Evolutionary conservation across 2,113 vertebrate species (phyloP).

Genomic region (Collichthys lucidus): DNA sequence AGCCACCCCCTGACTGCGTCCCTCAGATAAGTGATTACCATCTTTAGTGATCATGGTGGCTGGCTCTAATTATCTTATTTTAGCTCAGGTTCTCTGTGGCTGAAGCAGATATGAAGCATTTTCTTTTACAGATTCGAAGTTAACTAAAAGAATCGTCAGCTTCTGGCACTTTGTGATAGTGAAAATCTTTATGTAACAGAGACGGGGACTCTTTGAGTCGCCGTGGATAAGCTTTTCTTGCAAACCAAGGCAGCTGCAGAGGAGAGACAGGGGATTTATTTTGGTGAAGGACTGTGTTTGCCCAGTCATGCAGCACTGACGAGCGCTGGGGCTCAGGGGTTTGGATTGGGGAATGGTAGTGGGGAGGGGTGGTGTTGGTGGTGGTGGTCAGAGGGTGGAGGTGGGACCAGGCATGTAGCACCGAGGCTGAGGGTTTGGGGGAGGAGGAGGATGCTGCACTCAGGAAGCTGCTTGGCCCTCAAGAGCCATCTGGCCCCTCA

Average conservation of each 20-base stretch:
- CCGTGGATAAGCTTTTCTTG: conserved; percentile 31
- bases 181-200: conserved; percentile 20
- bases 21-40: conserved; percentile 43
- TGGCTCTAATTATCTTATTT: conserved; percentile 7
- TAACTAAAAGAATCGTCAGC: conserved; percentile 16
- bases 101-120: background rate
- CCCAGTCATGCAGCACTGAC: conserved; percentile 81
- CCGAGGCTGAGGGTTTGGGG: conserved; percentile 63
- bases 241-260: conserved; percentile 67
- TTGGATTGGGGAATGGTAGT: conserved; percentile 43
- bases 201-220: conserved; percentile 33
- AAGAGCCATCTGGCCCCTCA: conserved; percentile 81
- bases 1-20: conserved; percentile 13
- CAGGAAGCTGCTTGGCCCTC: conserved; percentile 73
- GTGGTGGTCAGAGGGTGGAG: conserved; percentile 64
- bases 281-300: conserved; percentile 78
- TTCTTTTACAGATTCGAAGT: conserved; percentile 11
- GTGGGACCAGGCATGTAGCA: conserved; percentile 64
- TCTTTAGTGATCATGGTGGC: conserved; percentile 35
- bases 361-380: conserved; percentile 2
- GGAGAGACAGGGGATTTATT: conserved; percentile 68
- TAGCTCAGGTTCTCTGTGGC: conserved; percentile 5
- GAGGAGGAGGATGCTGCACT: conserved; percentile 61
- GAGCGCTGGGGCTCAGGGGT: conserved; percentile 70
- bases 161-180: conserved; percentile 48